A percentile compares a stretch with the other conserved stretches of the same genome.
phyloP scores from a whole-genome alignment of 2,888 invertebrate species.

The Idaea biselata region DNA sequence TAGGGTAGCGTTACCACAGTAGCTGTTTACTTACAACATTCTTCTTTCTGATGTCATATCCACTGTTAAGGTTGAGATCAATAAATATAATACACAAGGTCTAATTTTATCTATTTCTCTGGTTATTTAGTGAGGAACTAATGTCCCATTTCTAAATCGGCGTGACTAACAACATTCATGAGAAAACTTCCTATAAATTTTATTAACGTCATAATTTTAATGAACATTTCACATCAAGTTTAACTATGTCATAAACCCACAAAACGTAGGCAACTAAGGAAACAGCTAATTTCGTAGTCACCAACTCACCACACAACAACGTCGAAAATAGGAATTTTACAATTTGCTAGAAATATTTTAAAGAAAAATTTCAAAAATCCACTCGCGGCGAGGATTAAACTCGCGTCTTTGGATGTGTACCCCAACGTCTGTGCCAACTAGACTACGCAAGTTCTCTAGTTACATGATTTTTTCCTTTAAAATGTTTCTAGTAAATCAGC shows the following conservation, averaged over 20 bases:
- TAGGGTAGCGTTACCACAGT: no score
- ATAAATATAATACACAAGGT: background rate
- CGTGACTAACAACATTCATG: background rate
- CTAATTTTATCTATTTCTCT: background rate
- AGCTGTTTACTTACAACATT: no score
- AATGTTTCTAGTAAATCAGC: no score
- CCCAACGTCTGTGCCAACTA: no score
- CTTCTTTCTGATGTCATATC: no score
- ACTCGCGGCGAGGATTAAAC: no score
- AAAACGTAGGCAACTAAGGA: constrained; percentile 4
- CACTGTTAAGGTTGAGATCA: no score
- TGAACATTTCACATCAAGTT: background rate
- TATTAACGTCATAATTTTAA: background rate
- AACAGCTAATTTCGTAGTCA: constrained; percentile 3
- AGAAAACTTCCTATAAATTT: background rate
- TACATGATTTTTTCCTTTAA: no score
- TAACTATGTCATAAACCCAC: constrained; percentile 5
- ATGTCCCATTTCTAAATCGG: background rate
- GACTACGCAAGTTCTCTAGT: no score
- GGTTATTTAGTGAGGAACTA: background rate
- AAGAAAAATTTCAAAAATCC: no score
- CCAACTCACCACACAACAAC: constrained; percentile 7
- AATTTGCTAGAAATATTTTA: no score
- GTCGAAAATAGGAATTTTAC: constrained; percentile 17
- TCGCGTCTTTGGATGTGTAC: no score